Evolutionary conservation across 2,113 vertebrate genomes (phyloP), one percentile per base, ranked within the genome.

Genomic region (Ornithorhynchus anatinus): DNA sequence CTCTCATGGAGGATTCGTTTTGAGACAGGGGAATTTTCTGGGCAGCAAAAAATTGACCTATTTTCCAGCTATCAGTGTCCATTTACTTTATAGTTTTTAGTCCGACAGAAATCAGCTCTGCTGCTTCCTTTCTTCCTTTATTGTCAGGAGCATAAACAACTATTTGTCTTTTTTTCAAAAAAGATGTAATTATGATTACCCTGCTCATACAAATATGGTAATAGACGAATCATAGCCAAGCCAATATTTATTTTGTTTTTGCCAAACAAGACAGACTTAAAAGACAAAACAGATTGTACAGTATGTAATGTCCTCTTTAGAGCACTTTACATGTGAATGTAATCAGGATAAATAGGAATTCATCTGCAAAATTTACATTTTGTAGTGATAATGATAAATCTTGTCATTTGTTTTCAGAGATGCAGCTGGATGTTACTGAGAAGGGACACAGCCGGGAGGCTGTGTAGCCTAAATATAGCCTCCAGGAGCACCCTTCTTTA

Each of bases 51-150:
- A n/a, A n/a, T n/a, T n/a, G n/a, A n/a, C n/a, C n/a, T n/a, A n/a
- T n/a, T n/a, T n/a, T n/a, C n/a, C n/a, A n/a, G n/a, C n/a, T n/a
- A n/a, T n/a, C n/a, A n/a, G n/a, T n/a, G n/a, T n/a, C n/a, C n/a
- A n/a, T n/a, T n/a, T n/a, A n/a, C n/a, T n/a, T n/a, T n/a, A n/a
- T n/a, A 22, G 38, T 32, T 31, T 27, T 40, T 20, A 15, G 56
- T n/a, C 3, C 56, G 10, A 10, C 20, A 19, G 47, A 47, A 47
- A 47, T 40, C 10, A 29, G 19, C 65, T 64, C 58, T 77, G 31
- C 27, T 69, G 67, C 79, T 77, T 32, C 11, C 35, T n/a, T 59
- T 66, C 43, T 37, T 36, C 69, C 20, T 68, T 7, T 52, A 11
- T 50, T 45, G 58, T 11, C 47, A 44, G 45, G 15, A n/a, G n/a